A percentile compares a stretch with the other conserved stretches of the same genome.
phyloP scores from a whole-genome alignment of 2,888 invertebrate genomes.

The Calephelis perditalis region DNA sequence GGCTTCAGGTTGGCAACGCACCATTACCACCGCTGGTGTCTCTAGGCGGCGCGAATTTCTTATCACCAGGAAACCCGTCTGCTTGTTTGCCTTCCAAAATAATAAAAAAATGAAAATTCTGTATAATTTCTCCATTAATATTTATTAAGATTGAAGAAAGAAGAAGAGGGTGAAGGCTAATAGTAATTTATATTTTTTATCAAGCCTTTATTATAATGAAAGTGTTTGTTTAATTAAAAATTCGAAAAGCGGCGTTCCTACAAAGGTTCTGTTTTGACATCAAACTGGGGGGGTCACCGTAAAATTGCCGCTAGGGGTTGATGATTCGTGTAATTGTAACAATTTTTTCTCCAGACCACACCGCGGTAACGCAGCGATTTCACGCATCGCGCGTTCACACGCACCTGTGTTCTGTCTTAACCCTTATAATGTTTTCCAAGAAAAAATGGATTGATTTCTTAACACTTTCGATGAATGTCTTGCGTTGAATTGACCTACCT shows the following conservation, averaged over 20 bases:
- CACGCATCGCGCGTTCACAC: constrained; percentile 70
- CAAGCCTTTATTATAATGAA: no score
- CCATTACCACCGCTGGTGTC: no score
- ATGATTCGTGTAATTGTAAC: constrained; percentile 66
- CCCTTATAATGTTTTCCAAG: background rate
- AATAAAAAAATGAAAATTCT: no score
- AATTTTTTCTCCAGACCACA: constrained; percentile 69
- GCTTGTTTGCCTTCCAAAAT: no score
- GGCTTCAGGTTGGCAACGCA: no score
- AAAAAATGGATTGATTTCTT: background rate
- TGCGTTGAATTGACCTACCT: no score
- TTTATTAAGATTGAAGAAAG: background rate
- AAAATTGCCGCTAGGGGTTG: constrained; percentile 65
- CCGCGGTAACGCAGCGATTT: constrained; percentile 71
- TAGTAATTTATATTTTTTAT: no score
- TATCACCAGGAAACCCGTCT: no score
- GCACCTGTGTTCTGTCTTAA: constrained; percentile 37
- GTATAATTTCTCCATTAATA: no score
- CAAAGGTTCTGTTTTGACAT: constrained; percentile 8
- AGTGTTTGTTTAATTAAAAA: background rate
- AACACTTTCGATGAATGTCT: background rate
- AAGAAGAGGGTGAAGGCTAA: background rate
- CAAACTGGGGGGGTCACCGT: constrained; percentile 54
- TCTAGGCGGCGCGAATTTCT: no score
- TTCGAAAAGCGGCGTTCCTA: constrained; percentile 1